Evolutionary conservation across 2,888 invertebrate genomes (phyloP).

Genomic region (Diarsia dahlii): DNA sequence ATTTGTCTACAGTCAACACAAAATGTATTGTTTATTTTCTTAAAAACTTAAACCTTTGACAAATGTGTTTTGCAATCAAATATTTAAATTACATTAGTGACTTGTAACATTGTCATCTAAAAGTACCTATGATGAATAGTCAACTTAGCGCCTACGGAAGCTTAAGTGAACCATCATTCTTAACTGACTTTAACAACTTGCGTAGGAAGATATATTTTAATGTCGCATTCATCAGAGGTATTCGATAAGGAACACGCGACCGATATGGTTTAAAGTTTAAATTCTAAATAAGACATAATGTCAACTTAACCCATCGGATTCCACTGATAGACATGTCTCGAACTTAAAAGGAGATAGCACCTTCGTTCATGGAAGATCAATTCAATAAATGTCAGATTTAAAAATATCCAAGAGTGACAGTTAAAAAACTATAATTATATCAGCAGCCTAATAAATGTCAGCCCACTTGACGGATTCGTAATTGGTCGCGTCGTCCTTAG

Average conservation of each 20-base stretch:
- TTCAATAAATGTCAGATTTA: slow-evolving; percentile 38
- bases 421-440: slow-evolving; percentile 59
- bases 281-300: neutral
- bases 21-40: neutral
- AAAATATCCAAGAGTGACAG: slow-evolving; percentile 40
- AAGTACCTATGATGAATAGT: slow-evolving; percentile 37
- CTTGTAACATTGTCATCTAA: slow-evolving; percentile 14
- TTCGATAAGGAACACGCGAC: slow-evolving; percentile 29
- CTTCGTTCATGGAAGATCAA: slow-evolving; percentile 18
- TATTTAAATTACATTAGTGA: slow-evolving; percentile 27
- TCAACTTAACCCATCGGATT: neutral
- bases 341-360: slow-evolving; percentile 13
- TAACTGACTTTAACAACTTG: slow-evolving; percentile 40
- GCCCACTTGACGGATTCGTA: slow-evolving; percentile 66
- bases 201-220: slow-evolving; percentile 50
- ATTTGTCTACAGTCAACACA: neutral
- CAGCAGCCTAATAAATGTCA: slow-evolving; percentile 56
- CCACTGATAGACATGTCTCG: neutral
- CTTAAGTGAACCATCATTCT: slow-evolving; percentile 47
- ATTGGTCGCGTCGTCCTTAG: slow-evolving; percentile 64
- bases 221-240: slow-evolving; percentile 37
- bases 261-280: neutral
- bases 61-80: slow-evolving; percentile 20
- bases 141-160: slow-evolving; percentile 49
- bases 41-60: neutral